phyloP scores from a whole-genome alignment of 2,113 vertebrate genomes.

The Eudyptes chrysolophus region DNA sequence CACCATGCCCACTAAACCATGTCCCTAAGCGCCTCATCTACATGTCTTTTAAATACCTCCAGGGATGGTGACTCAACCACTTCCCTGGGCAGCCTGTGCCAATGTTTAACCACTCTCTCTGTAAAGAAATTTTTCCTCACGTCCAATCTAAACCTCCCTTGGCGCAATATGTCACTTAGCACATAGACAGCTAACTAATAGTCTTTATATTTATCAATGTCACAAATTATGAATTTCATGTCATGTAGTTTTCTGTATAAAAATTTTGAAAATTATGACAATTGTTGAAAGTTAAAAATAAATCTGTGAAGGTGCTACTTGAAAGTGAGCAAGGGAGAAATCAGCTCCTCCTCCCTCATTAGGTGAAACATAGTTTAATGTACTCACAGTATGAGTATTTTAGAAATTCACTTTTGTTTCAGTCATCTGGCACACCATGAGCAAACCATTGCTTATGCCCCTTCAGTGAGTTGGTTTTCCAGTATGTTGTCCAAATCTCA shows the following conservation, averaged over 20 bases:
- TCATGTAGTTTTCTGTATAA: not conserved
- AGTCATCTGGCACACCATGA: not conserved
- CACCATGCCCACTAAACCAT: too few relatives aligned
- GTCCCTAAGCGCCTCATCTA: too few relatives aligned
- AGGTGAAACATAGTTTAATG: not conserved
- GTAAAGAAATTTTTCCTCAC: too few relatives aligned
- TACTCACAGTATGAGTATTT: not conserved
- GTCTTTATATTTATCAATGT: not conserved
- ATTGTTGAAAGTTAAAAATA: not conserved
- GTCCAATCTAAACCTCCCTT: too few relatives aligned
- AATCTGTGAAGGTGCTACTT: not conserved
- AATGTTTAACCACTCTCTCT: too few relatives aligned
- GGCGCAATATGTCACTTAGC: not conserved
- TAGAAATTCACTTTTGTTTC: not conserved
- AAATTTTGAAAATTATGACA: not conserved
- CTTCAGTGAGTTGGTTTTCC: not conserved
- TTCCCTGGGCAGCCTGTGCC: too few relatives aligned
- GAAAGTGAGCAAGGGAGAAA: not conserved
- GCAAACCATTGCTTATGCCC: not conserved
- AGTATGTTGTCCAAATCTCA: not conserved
- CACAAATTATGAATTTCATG: not conserved
- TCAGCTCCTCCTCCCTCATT: not conserved
- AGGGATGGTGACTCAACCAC: too few relatives aligned
- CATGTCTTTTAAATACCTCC: too few relatives aligned
- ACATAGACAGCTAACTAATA: not conserved